Evolutionary conservation across 2,888 invertebrate species (phyloP).

Genomic region (Choreutis nemorana): DNA sequence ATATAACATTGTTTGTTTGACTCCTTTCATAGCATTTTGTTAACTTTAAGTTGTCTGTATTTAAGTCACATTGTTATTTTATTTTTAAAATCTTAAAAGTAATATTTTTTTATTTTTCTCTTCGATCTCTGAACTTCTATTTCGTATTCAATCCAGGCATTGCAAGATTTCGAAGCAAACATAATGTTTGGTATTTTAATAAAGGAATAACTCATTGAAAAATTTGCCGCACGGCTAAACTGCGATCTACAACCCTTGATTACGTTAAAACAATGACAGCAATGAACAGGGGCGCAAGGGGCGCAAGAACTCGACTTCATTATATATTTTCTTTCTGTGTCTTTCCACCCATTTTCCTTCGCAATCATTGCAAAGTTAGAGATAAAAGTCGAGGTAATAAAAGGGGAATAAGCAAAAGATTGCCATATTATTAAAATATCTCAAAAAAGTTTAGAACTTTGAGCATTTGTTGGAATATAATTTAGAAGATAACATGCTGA

Average conservation of each 20-base stretch:
- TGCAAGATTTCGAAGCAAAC: too few species aligned
- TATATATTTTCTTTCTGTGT: slow-evolving; percentile 32
- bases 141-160: too few species aligned
- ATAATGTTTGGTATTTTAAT: too few species aligned
- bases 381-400: slow-evolving; percentile 37
- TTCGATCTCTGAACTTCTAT: too few species aligned
- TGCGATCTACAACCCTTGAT: slow-evolving; percentile 40
- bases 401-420: slow-evolving; percentile 33
- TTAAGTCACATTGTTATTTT: too few species aligned
- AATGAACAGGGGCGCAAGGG: slow-evolving; percentile 28
- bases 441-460: slow-evolving; percentile 25
- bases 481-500: slow-evolving; percentile 31
- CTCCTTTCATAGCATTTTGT: too few species aligned
- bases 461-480: slow-evolving; percentile 22
- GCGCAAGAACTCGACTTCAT: slow-evolving; percentile 36
- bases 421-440: slow-evolving; percentile 36
- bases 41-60: too few species aligned
- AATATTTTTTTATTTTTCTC: too few species aligned
- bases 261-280: slow-evolving; percentile 31
- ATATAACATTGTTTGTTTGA: too few species aligned
- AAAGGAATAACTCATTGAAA: too few species aligned
- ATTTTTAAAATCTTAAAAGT: too few species aligned
- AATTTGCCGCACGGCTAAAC: too few species aligned
- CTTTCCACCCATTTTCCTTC: slow-evolving; percentile 24
- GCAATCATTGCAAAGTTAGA: slow-evolving; percentile 40